phyloP scores from a whole-genome alignment of 2,888 invertebrate genomes.

The Pogonocherus hispidulus region DNA sequence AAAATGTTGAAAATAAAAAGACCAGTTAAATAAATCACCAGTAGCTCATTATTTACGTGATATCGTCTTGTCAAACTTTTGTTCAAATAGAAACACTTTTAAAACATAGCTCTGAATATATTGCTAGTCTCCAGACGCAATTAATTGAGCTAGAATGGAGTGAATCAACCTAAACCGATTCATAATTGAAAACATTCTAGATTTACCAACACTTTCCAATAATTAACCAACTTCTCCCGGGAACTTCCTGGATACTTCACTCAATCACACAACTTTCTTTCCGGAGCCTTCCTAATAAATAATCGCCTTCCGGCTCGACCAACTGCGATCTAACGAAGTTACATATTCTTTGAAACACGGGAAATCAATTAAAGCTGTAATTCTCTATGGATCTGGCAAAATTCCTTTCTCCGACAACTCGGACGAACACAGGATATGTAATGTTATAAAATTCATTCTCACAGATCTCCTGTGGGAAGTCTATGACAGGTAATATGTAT shows the following conservation, averaged over 20 bases:
- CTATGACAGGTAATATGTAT: constrained; percentile 7
- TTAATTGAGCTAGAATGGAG: not conserved
- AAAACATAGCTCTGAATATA: no score
- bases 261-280: not conserved
- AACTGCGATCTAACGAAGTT: constrained; percentile 15
- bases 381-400: not conserved
- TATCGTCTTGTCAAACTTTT: no score
- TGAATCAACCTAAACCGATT: not conserved
- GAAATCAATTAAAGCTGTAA: constrained; percentile 24
- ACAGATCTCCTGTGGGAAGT: constrained; percentile 5
- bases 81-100: no score
- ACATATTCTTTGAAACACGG: constrained; percentile 18
- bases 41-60: no score
- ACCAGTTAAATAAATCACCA: no score
- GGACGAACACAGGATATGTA: not conserved
- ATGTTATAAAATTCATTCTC: constrained; percentile 18
- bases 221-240: not conserved
- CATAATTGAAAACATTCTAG: not conserved
- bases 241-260: not conserved
- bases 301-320: not conserved
- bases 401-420: not conserved
- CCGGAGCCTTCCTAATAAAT: not conserved
- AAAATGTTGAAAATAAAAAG: no score
- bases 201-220: not conserved
- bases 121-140: no score